Base-by-base conservation (phyloP, 2,797 vertebrate species). In the Gallinago nigripennis region DNA sequence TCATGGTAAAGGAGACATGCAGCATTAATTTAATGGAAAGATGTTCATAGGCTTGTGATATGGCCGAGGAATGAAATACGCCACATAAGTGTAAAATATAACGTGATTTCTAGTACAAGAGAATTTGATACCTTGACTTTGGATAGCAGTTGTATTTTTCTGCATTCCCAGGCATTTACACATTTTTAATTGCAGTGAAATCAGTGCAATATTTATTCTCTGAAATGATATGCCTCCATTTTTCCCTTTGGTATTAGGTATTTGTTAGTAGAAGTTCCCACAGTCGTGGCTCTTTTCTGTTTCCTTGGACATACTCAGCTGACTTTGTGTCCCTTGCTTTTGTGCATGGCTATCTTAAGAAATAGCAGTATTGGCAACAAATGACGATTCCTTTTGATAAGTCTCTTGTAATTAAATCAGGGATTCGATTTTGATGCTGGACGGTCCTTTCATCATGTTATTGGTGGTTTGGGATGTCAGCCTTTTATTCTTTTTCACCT, bases 1-100 rank as follows among this genome's bases (percentile, higher is more conserved):
- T 82, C 35, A 27, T 75, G 31, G 53, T 71, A 84, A 89, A 73
- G 70, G 75, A 96, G 72, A 68, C 57, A 90, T 54, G 66, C 68
- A 92, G 31, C 24, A 82, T 79, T 82, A 56, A 81, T 90, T 83
- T 96, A 96, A 87, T 50, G 78, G 65, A 72, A 82, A 20, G 48
- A 73, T 92, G 95, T 92, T 92, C 64, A 45, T 65, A 81, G 54
- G 53, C 54, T 81, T 4, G 12, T 83, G 75, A 76, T 88, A 76
- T 35, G 41, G 35, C 80, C 61, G 61, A 61, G 85, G 58, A 80
- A 88, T 51, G 31, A 93, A 93, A 87, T 68, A 83, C 70, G 60
- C 85, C 80, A 56, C 37, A n/a, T 25, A 76, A 90, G 69, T 64
- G 50, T 65, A 65, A 92, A 89, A 82, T 70, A 64, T 19, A 84